phyloP scores from a whole-genome alignment of 2,113 vertebrate species.

The Scytalopus superciliaris region DNA sequence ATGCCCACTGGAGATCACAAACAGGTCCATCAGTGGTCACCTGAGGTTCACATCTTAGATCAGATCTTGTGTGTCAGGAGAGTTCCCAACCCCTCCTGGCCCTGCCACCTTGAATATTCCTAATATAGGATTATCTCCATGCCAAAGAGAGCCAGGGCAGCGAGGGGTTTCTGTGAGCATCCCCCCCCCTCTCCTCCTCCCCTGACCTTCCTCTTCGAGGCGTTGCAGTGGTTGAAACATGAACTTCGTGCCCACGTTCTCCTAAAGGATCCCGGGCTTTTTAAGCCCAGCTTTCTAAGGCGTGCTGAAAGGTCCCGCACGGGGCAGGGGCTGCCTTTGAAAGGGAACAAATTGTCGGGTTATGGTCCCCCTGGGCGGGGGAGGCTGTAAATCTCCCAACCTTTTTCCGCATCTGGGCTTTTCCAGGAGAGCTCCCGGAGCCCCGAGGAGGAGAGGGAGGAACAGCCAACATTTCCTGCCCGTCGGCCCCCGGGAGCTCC shows the following conservation, averaged over 20 bases:
- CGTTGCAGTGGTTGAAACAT: neutral
- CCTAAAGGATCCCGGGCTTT: neutral
- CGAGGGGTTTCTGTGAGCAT: neutral
- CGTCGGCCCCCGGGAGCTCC: conserved; percentile 7
- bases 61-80: neutral
- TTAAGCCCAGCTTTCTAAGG: conserved; percentile 20
- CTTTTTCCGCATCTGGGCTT: conserved; percentile 43
- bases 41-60: neutral
- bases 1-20: fast-evolving
- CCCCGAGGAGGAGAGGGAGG: conserved; percentile 43
- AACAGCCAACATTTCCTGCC: conserved; percentile 59
- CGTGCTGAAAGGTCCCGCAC: conserved; percentile 51
- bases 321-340: conserved; percentile 61
- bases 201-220: neutral
- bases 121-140: fast-evolving
- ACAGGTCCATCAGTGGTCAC: neutral
- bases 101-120: neutral
- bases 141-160: neutral
- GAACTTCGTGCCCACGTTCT: neutral
- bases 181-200: neutral
- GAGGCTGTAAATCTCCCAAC: conserved; percentile 29
- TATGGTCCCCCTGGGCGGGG: conserved; percentile 15
- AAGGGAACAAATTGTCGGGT: conserved; percentile 65
- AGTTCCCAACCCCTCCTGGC: neutral
- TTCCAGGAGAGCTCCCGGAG: neutral